Percentiles rank a stretch among this genome's conserved stretches.
Conservation (phyloP, 2,113 vertebrate genomes). For the Atractosteus spatula region DNA sequence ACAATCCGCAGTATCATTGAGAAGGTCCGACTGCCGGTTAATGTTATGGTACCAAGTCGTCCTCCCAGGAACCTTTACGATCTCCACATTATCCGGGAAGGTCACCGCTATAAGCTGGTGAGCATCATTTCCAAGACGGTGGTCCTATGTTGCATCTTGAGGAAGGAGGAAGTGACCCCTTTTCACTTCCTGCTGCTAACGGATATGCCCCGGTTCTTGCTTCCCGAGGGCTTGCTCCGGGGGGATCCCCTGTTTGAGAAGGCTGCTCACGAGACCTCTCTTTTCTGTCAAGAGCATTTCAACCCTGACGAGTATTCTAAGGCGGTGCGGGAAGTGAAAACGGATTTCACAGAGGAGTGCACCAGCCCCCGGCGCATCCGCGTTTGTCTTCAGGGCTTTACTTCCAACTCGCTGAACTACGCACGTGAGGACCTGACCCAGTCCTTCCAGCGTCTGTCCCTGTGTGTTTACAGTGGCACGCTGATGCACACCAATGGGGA, state of each 20-base stretch:
- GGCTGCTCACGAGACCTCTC: constrained; percentile 80
- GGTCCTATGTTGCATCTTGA: constrained; percentile 89
- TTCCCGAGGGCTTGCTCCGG: constrained; percentile 79
- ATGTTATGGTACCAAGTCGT: constrained; percentile 86
- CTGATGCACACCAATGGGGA: constrained; percentile 42
- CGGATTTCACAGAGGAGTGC: constrained; percentile 83
- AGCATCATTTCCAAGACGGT: constrained; percentile 97
- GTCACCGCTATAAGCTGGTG: constrained; percentile 95
- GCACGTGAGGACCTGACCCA: constrained; percentile 66
- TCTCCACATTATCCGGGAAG: constrained; percentile 88
- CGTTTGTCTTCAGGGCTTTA: constrained; percentile 69
- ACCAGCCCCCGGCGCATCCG: constrained; percentile 79
- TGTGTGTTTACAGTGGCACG: constrained; percentile 67
- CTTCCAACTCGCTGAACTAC: constrained; percentile 35
- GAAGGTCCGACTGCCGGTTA: constrained; percentile 91
- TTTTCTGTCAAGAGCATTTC: constrained; percentile 79
- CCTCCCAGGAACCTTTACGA: constrained; percentile 90
- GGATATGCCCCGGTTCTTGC: constrained; percentile 88
- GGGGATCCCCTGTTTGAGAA: constrained; percentile 79
- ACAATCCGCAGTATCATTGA: constrained; percentile 95
- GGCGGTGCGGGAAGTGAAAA: constrained; percentile 85
- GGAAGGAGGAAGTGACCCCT: constrained; percentile 79
- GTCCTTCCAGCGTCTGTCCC: constrained; percentile 66
- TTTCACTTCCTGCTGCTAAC: constrained; percentile 90
- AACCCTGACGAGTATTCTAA: constrained; percentile 91